Base-by-base conservation (phyloP, 2,797 vertebrate species). In the Trachurus trachurus region DNA sequence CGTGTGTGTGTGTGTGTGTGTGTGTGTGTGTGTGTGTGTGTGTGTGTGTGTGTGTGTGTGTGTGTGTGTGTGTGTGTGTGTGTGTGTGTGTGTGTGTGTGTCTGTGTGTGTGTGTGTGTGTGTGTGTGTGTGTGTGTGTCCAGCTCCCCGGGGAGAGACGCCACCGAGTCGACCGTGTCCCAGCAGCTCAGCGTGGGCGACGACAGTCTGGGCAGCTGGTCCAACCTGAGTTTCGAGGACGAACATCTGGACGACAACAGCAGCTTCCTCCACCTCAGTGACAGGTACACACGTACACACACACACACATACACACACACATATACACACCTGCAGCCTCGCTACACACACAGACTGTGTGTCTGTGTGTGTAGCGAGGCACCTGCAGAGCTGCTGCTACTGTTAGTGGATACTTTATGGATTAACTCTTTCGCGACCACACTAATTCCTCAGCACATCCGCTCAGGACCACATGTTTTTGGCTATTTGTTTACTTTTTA, bases 211-310 rank as follows among this genome's bases (percentile, higher is more conserved):
- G 98, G 98, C 39, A 99, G 98, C 90, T 99, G 98, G 98, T 99
- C 98, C 53, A 98, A 98, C 92, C 92, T 99, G 83, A 99, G 98
- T 92, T 99, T 99, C 78, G 98, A 99, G 93, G 98, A 99, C 70
- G 98, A 99, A 44, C 98, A 98, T 77, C 96, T 93, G 42, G 98
- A 99, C 74, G 98, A 99, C 83, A 99, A 94, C 93, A 99, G 98
- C 95, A 99, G 98, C 94, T 99, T 99, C 91, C 97, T 98, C 84
- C 98, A 99, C 82, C 95, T 99, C 74, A 99, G 98, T 86, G 98
- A 99, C 95, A 99, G 98, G 98, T 99, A 92, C 58, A 52, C 50
- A 31, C 31, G n/a, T n/a, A n/a, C n/a, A n/a, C n/a, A n/a, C n/a
- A n/a, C n/a, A n/a, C n/a, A n/a, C n/a, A n/a, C n/a, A n/a, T n/a